Evolutionary conservation across 1,140 invertebrate species (phyloP), one percentile per base, ranked within the genome.

Genomic region (Tetragnatha versicolor): DNA sequence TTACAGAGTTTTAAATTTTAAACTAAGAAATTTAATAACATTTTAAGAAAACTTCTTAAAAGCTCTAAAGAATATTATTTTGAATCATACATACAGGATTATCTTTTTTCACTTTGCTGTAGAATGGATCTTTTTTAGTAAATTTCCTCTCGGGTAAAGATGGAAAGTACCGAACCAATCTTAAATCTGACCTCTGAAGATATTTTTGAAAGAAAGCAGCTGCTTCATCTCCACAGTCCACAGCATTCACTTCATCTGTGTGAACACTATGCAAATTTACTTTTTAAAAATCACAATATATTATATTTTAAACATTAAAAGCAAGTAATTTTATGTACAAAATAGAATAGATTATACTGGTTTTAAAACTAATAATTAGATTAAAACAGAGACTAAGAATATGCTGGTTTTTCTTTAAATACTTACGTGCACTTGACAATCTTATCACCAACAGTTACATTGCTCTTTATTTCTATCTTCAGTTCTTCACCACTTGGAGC

Each of bases 151-250:
- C 29, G 3, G 68, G 47, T 17, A 70, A 39, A 42, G 45, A 12
- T n/a, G 47, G 47, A 25, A 55, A 53, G 31, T 51, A 27, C 12
- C 35, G 68, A 37, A 70, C 68, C 29, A 70, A 53, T 14, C 49
- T 31, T 6, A 70, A 14, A 55, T 39, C 22, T 5, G 68, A 33
- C 22, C 22, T 27, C 4, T 70, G 33, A 37, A 55, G 49, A 37
- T 53, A 55, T 3, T 35, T 17, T 14, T 55, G 47, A 53, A 70
- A 70, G n/a, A 49, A 70, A 20, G 10, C 9, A 22, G 68, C 45
- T 25, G 49, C 68, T 70, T 70, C 47, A 27, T 70, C 68, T 14
- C 68, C 68, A 55, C 68, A 70, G 39, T 70, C 49, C 0, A 70
- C 51, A 17, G 17, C 68, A n/a, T 70, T 25, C 12, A 14, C 12